Conservation (phyloP, 2,888 invertebrate species). For the Callinectes sapidus region DNA sequence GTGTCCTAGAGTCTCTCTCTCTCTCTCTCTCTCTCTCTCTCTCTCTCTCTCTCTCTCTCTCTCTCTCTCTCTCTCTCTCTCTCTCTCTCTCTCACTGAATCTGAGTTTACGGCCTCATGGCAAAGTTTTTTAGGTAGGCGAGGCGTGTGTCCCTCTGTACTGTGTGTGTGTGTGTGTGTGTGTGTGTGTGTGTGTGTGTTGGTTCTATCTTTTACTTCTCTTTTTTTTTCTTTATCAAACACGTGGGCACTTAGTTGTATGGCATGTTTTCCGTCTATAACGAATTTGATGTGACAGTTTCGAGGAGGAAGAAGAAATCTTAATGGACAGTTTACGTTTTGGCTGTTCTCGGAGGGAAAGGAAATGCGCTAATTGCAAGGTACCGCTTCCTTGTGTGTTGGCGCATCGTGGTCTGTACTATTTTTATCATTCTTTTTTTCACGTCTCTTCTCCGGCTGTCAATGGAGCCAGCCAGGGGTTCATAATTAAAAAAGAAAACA, state of each 20-base stretch:
- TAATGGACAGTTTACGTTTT: not conserved
- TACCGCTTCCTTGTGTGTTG: not conserved
- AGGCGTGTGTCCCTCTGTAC: not conserved
- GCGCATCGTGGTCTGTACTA: not conserved
- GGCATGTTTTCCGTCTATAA: too few relatives aligned
- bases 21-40: constrained; percentile 3
- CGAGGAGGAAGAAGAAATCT: too few relatives aligned
- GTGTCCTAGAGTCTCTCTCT: constrained; percentile 32
- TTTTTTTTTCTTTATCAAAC: not conserved
- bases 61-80: constrained; percentile 48
- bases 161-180: constrained; percentile 19
- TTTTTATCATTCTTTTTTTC: not conserved
- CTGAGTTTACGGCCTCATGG: not conserved
- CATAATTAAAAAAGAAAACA: not conserved
- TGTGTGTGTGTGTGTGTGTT: constrained; percentile 26
- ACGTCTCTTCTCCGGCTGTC: too few relatives aligned
- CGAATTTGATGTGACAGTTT: too few relatives aligned
- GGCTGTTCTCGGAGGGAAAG: not conserved
- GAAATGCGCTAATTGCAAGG: not conserved
- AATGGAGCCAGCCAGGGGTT: too few relatives aligned
- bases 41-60: not conserved
- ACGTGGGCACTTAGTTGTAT: not conserved
- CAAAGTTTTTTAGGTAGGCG: not conserved
- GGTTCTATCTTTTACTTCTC: not conserved
- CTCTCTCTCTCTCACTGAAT: constrained; percentile 21